Evolutionary conservation across 2,113 vertebrate species (phyloP).

Genomic region (Mirza zaza): DNA sequence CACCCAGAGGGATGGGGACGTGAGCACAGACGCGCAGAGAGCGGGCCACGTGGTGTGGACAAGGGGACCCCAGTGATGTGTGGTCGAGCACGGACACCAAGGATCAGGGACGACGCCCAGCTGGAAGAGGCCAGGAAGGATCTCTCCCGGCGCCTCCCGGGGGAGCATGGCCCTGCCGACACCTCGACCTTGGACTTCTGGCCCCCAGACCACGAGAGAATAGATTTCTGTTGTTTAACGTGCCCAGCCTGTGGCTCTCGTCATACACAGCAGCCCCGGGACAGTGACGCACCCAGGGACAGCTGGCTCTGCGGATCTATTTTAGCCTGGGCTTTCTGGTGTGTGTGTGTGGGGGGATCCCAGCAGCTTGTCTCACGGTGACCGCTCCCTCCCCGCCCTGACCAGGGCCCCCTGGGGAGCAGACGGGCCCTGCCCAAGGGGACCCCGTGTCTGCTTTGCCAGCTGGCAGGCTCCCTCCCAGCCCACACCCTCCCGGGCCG

Average conservation of each 20-base stretch:
- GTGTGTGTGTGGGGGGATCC: neutral
- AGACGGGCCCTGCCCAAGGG: fast-evolving
- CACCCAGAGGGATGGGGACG: fast-evolving
- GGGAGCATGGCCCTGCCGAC: fast-evolving
- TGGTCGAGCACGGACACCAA: fast-evolving
- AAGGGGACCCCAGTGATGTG: fast-evolving
- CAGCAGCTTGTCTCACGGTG: fast-evolving
- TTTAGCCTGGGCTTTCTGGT: fast-evolving
- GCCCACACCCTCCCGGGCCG: fast-evolving
- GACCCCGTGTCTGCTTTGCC: neutral
- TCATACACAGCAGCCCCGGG: fast-evolving
- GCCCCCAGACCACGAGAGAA: neutral
- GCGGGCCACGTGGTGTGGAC: fast-evolving
- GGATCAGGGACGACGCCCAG: fast-evolving
- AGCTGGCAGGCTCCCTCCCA: neutral
- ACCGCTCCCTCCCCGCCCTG: neutral
- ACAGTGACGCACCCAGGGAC: too few species aligned
- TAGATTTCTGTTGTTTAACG: fast-evolving
- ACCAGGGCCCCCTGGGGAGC: fast-evolving
- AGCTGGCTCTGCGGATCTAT: neutral
- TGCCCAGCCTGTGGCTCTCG: neutral
- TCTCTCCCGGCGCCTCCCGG: neutral
- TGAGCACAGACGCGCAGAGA: fast-evolving
- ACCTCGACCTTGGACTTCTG: neutral
- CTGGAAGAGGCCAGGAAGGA: fast-evolving